These are phyloP conservation scores for Schrankia costaestrigalis DNA, from an alignment of 2,888 invertebrate genomes.

Conservation along the genomic window DNA sequence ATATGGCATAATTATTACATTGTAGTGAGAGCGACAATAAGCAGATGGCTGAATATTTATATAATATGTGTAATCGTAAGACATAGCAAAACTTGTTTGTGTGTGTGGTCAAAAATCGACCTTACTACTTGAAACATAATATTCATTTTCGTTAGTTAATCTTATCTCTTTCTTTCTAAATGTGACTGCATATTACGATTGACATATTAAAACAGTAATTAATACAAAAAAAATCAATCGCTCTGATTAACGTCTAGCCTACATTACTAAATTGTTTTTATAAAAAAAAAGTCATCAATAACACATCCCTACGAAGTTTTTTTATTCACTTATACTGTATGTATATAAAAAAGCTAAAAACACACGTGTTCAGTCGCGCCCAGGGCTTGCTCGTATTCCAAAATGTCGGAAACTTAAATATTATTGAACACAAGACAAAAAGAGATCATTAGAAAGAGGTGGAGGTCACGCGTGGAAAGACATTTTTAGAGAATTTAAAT, in stretches of 20 bases:
- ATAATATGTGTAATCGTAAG: too few species aligned
- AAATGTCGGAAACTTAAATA: constrained; percentile 12
- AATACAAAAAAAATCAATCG: too few species aligned
- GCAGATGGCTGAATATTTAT: too few species aligned
- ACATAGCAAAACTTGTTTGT: too few species aligned
- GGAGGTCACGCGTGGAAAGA: constrained; percentile 22
- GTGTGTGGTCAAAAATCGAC: too few species aligned
- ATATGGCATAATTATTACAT: too few species aligned
- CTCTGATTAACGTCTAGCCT: constrained; percentile 32
- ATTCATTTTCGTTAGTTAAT: too few species aligned
- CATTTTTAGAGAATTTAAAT: background rate
- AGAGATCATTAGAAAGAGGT: constrained; percentile 41
- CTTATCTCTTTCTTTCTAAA: too few species aligned
- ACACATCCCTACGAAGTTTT: constrained; percentile 48
- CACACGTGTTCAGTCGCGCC: constrained; percentile 56
- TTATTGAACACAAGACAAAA: constrained; percentile 45
- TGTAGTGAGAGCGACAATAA: too few species aligned
- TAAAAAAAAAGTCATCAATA: constrained; percentile 52
- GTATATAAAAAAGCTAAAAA: constrained; percentile 60
- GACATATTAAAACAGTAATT: too few species aligned
- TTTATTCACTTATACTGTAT: constrained; percentile 20
- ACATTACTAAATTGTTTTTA: constrained; percentile 48
- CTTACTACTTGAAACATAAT: too few species aligned
- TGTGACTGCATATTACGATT: too few species aligned
- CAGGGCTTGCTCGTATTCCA: constrained; percentile 43